Conservation (phyloP, 2,113 vertebrate species). For the Taxidea taxus region DNA sequence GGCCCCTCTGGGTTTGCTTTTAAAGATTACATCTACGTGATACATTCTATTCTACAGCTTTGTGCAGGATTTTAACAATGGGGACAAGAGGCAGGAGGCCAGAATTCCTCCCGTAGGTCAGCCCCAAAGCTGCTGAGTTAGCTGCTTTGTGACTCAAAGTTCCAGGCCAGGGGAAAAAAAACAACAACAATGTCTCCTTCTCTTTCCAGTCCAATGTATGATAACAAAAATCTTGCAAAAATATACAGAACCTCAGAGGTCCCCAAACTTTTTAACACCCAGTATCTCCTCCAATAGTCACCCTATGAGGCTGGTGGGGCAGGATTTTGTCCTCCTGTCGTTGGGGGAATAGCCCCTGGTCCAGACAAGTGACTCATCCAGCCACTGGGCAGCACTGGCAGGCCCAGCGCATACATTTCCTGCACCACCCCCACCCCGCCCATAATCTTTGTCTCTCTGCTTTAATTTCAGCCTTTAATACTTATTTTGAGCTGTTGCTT, state of each 20-base stretch:
- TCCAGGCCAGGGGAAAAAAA: not conserved
- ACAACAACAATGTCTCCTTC: not conserved
- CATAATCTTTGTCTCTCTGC: not conserved
- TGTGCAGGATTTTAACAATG: not conserved
- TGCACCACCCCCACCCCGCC: too few relatives aligned
- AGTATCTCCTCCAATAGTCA: not conserved
- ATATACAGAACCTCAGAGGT: not conserved
- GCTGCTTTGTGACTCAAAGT: slow-evolving; percentile 36
- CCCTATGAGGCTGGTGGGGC: not conserved
- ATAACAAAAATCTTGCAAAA: slow-evolving; percentile 27
- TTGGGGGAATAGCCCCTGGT: not conserved
- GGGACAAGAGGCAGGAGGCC: slow-evolving; percentile 34
- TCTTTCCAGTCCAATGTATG: not conserved
- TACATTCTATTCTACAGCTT: not conserved
- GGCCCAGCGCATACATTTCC: not conserved
- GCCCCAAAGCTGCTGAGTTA: slow-evolving; percentile 33
- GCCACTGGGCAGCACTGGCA: not conserved
- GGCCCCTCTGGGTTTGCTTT: not conserved
- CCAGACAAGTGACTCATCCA: not conserved
- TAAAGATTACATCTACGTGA: not conserved
- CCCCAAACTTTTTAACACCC: not conserved
- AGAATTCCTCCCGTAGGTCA: not conserved
- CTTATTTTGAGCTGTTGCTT: not conserved
- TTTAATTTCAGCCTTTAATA: not conserved
- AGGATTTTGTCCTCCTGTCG: not conserved